Evolutionary conservation across 2,113 vertebrate species (phyloP), one percentile per base, ranked within the genome.

Genomic region (Probosciger aterrimus): DNA sequence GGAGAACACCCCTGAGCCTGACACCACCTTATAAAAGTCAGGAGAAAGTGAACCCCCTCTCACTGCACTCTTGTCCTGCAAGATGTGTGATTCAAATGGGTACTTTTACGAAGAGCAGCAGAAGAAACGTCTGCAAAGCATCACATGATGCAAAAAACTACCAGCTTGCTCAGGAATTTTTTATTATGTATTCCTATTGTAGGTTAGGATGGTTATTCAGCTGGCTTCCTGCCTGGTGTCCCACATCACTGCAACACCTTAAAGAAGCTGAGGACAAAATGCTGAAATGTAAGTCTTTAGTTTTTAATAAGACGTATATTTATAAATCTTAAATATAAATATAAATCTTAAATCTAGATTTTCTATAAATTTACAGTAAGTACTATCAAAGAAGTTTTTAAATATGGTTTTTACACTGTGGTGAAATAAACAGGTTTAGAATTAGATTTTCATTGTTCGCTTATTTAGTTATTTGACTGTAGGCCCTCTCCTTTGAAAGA

Each of bases 211-310:
- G 99, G 99, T 97, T 99, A 68, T 98, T 98, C 63, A 98, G 95
- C 87, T 99, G 99, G 99, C 98, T 99, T 87, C 99, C 99, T 33
- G 97, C 99, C 11, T 99, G 99, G 99, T 99, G 99, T 93, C 99
- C 99, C 41, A 99, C 98, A 4, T 99, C 99, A 46, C 91, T 97
- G 70, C 96, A 94, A n/a, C 98, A 99, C 80, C 98, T 99, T 35
- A 98, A 98, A 97, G 97, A 98, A 78, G 99, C 99, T 60, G 99
- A 99, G 95, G 98, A 99, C 91, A 98, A 97, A 96, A 99, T 99
- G 96, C 97, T 99, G 71, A 98, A 98, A 95, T 98, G 99, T 99
- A 98, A 98, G 99, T 84, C 31, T 85, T 81, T 76, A 91, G 11
- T 14, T 65, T 79, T 78, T 57, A 31, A 2, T 49, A 75, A 74